Evolutionary conservation across 2,888 invertebrate species (phyloP).

Genomic region (Acleris laterana): DNA sequence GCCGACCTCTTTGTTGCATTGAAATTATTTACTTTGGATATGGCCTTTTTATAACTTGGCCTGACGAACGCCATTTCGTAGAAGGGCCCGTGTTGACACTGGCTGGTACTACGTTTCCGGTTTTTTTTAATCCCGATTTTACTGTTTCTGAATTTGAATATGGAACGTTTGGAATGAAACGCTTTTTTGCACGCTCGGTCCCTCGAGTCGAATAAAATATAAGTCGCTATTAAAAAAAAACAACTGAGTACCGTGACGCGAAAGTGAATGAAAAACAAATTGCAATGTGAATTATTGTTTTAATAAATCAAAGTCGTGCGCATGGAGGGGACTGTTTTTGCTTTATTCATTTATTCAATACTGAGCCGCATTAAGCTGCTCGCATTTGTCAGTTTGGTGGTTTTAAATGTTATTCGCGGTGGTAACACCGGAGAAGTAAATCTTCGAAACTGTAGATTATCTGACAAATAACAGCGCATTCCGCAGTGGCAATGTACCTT

Average conservation of each 20-base stretch:
- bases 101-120: constrained; percentile 62
- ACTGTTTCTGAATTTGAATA: constrained; percentile 49
- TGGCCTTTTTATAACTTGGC: constrained; percentile 23
- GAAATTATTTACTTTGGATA: constrained; percentile 32
- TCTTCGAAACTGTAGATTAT: not conserved
- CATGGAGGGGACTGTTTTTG: constrained; percentile 22
- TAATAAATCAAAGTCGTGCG: constrained; percentile 34
- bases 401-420: constrained; percentile 11
- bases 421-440: not conserved
- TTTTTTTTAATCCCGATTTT: constrained; percentile 49
- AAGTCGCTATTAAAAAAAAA: constrained; percentile 21
- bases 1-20: constrained; percentile 26
- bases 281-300: constrained; percentile 31
- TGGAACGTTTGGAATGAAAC: constrained; percentile 54
- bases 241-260: constrained; percentile 5
- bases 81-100: constrained; percentile 71
- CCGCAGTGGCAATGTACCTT: too few species aligned
- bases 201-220: constrained; percentile 20
- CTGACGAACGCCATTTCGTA: constrained; percentile 68
- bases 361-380: constrained; percentile 24
- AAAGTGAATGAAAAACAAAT: constrained; percentile 34
- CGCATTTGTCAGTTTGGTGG: constrained; percentile 19
- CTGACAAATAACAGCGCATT: not conserved
- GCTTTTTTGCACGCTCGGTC: constrained; percentile 55
- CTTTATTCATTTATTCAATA: constrained; percentile 33